A percentile compares a stretch with the other conserved stretches of the same genome.
Evolutionary conservation across 2,888 invertebrate species (phyloP).

Genomic region (Drosophila nr. perissopoda): DNA sequence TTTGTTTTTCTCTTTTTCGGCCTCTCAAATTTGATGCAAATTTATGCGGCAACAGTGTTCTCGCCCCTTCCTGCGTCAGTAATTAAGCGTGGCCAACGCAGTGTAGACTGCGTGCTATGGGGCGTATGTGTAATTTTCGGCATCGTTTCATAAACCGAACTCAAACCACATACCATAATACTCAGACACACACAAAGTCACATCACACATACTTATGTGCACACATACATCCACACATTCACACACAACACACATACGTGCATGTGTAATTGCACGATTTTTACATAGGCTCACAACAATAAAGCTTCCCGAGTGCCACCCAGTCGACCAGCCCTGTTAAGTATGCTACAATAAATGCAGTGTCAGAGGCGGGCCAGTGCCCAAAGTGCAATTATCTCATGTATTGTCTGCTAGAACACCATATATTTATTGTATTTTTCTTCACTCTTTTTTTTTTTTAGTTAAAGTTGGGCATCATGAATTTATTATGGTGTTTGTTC

Average conservation of each 20-base stretch:
- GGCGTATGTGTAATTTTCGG: constrained; percentile 81
- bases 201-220: constrained; percentile 53
- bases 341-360: constrained; percentile 81
- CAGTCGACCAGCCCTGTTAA: constrained; percentile 60
- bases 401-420: constrained; percentile 77
- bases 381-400: constrained; percentile 82
- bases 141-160: constrained; percentile 79
- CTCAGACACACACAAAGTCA: constrained; percentile 41
- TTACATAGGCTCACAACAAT: constrained; percentile 79
- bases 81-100: constrained; percentile 76
- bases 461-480: constrained; percentile 24
- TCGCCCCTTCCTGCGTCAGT: constrained; percentile 48
- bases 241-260: constrained; percentile 19
- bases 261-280: constrained; percentile 73
- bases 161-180: constrained; percentile 47
- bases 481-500: constrained; percentile 15
- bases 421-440: constrained; percentile 21
- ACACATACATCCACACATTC: constrained; percentile 6
- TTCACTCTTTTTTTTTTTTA: constrained; percentile 32
- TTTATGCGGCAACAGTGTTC: constrained; percentile 63
- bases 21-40: constrained; percentile 69
- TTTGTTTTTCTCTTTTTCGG: constrained; percentile 40
- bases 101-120: constrained; percentile 69
- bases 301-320: constrained; percentile 65
- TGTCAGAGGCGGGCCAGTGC: constrained; percentile 76